Base-by-base conservation (phyloP, 2,888 invertebrate genomes). In the Pheosia tremula region DNA sequence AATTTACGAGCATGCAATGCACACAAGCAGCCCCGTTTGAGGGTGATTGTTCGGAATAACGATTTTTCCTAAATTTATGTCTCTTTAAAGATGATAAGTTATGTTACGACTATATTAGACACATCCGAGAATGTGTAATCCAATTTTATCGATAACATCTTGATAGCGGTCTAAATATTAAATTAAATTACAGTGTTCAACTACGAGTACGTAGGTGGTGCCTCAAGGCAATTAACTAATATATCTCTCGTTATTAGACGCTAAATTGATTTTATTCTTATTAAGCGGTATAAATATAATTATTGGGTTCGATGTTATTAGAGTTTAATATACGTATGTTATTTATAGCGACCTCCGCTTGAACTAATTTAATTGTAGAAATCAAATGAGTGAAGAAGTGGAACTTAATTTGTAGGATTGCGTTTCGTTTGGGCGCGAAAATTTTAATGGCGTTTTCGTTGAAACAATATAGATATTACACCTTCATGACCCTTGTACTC, bases 1-100 rank as follows among this genome's bases (percentile, higher is more conserved):
- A 90, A 93, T 93, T 93, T 93, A 93, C 88, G 88, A 81, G 79
- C 85, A 81, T 86, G 89, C 88, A 85, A 87, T 86, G 86, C 84
- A 85, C 79, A 81, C 85, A 83, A 78, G 79, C 78, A 77, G 79
- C 78, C 81, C 82, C 81, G 87, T 90, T 88, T 91, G 90, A 90
- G 91, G 86, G 87, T 82, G 86, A 88, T 87, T 85, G 84, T 61
- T 80, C 83, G 87, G 83, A 82, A 85, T 86, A 89, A 85, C 85
- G 83, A 87, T 88, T 90, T 88, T 85, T 83, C 79, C 81, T 81
- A 79, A 86, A 87, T 89, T 87, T 89, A 75, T 77, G 81, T 79
- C 78, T 72, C 80, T 80, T 79, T 86, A 81, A 85, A 84, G 81
- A 86, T 84, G 74, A 75, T 76, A 76, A 75, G 75, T 72, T 74